phyloP scores from a whole-genome alignment of 2,797 vertebrate genomes.

The Oreortyx pictus region DNA sequence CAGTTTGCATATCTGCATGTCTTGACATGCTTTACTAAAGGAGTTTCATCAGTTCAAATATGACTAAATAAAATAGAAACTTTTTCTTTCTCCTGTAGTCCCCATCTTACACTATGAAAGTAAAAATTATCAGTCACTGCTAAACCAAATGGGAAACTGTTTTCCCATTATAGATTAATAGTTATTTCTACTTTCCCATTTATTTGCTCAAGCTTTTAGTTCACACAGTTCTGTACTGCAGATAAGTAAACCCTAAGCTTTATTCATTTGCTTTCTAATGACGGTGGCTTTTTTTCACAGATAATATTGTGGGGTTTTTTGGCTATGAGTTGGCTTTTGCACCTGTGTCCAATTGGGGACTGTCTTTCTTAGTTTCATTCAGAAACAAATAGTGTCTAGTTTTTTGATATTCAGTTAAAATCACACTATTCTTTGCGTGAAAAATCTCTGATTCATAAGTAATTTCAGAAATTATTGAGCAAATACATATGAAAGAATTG shows the following conservation, averaged over 20 bases:
- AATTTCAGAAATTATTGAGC: not conserved
- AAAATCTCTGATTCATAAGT: not conserved
- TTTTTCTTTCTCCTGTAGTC: not conserved
- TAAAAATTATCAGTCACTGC: not conserved
- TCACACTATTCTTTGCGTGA: not conserved
- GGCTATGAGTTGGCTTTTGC: not conserved
- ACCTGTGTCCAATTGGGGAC: not conserved
- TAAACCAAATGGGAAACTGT: not conserved
- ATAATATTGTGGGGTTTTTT: not conserved
- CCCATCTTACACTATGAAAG: not conserved
- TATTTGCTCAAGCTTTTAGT: conserved; percentile 2
- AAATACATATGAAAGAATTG: not conserved
- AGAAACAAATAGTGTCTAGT: not conserved
- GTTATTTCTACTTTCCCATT: conserved; percentile 17
- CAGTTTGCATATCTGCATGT: not conserved
- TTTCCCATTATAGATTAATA: not conserved
- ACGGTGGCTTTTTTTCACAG: not conserved
- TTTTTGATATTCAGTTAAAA: not conserved
- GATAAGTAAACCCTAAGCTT: not conserved
- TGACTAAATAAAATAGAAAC: not conserved
- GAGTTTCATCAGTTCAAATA: not conserved
- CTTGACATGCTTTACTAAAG: not conserved
- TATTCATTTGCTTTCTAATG: not conserved
- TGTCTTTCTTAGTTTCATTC: not conserved
- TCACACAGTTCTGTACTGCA: not conserved